Base-by-base conservation (phyloP, 2,113 vertebrate species). In the Pagrus major region DNA sequence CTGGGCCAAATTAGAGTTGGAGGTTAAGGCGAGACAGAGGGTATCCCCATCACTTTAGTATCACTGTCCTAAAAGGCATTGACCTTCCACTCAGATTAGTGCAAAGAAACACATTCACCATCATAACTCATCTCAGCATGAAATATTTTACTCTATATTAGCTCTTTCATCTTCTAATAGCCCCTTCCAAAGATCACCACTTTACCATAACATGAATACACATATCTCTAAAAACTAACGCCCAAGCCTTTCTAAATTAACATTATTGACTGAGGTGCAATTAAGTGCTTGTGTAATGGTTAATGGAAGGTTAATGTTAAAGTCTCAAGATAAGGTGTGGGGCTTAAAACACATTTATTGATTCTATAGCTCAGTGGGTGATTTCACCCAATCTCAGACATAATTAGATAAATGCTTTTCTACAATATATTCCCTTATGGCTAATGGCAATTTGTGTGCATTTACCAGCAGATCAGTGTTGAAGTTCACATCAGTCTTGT, bases 291-390 rank as follows among this genome's bases (percentile, higher is more conserved):
- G 94, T 94, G 95, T 96, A 97, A 96, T 96, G 96, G 96, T 97
- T 98, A 98, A 98, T 98, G 97, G 97, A 97, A 96, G 97, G 96
- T 97, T 98, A 98, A 99, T 97, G 96, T 93, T 94, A 90, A 96
- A 96, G 96, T 96, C 96, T 97, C 91, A 92, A 94, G 95, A 97
- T 96, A 96, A 96, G 96, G 96, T 95, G 95, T 95, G 96, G 96
- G 96, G 95, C 96, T 97, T 97, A 96, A 97, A 97, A 97, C 94
- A 96, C 96, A 93, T 95, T 93, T 97, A 99, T 99, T 96, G 97
- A 99, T 98, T 96, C 94, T 94, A 93, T 92, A 94, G 95, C 95
- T 95, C 91, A 93, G 58, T 7, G 88, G 93, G 93, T 88, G 91
- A 86, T 95, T 96, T 96, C n/a, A n/a, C n/a, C n/a, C n/a, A n/a